phyloP scores from a whole-genome alignment of 2,797 vertebrate genomes.

The Karalla daura region DNA sequence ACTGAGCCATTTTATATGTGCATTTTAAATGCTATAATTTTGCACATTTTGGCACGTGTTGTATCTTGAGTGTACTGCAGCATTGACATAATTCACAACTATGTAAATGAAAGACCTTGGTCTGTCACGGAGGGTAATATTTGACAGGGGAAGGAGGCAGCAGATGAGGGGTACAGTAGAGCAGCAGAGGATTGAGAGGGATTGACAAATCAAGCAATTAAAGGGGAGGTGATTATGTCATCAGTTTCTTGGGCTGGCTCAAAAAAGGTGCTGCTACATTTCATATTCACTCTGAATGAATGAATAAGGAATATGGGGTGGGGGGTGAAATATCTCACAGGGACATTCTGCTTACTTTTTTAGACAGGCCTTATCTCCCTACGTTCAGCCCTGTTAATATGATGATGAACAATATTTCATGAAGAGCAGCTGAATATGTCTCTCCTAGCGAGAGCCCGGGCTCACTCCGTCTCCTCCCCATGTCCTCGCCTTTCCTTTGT shows the following conservation, averaged over 20 bases:
- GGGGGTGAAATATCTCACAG: constrained; percentile 84
- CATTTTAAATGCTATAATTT: constrained; percentile 47
- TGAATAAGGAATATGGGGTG: constrained; percentile 69
- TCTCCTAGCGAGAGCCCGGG: constrained; percentile 82
- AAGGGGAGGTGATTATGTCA: constrained; percentile 84
- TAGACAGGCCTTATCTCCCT: constrained; percentile 85
- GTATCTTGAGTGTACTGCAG: constrained; percentile 39
- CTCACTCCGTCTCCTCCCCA: constrained; percentile 76
- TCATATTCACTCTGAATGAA: constrained; percentile 78
- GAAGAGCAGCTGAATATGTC: constrained; percentile 86
- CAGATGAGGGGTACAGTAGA: constrained; percentile 33
- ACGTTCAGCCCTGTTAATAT: constrained; percentile 90
- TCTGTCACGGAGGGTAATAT: constrained; percentile 46
- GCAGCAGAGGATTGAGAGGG: constrained; percentile 47
- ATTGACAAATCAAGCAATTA: constrained; percentile 84
- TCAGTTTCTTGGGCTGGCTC: constrained; percentile 73
- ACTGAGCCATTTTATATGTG: constrained; percentile 42
- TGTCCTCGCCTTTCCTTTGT: constrained; percentile 90
- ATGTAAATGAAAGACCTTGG: constrained; percentile 51
- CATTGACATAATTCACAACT: constrained; percentile 57
- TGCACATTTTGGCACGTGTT: constrained; percentile 34
- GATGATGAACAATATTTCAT: constrained; percentile 91
- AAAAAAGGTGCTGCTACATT: constrained; percentile 77
- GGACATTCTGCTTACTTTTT: constrained; percentile 85
- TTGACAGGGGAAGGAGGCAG: constrained; percentile 49